These are phyloP conservation scores for Casuarius casuarius DNA, from an alignment of 2,113 vertebrate species.

Conservation along the genomic window DNA sequence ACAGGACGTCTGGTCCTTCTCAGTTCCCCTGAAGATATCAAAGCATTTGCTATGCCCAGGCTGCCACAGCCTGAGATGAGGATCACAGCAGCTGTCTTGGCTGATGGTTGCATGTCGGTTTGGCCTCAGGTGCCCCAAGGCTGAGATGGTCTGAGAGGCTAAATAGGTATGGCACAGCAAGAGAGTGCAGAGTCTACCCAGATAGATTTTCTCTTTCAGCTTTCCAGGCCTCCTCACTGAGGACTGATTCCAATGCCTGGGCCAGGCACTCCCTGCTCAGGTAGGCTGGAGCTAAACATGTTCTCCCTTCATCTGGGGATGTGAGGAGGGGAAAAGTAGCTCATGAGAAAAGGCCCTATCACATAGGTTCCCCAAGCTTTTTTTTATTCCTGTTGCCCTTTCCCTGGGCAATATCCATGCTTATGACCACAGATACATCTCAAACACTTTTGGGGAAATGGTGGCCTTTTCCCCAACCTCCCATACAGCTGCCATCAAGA, in stretches of 20 bases:
- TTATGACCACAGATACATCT: background rate
- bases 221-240: background rate
- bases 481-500: too few species aligned
- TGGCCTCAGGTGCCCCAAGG: background rate
- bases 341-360: background rate
- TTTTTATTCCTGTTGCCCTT: background rate
- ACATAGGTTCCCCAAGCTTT: accelerated
- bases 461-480: background rate
- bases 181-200: accelerated
- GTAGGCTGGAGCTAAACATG: background rate
- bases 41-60: accelerated
- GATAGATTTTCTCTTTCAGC: background rate
- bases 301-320: background rate
- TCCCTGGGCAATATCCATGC: background rate
- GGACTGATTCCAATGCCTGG: accelerated
- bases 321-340: background rate
- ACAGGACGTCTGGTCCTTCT: background rate
- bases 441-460: background rate
- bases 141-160: background rate
- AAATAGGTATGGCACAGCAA: background rate
- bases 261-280: background rate
- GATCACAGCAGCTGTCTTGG: background rate
- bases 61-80: background rate
- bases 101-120: background rate
- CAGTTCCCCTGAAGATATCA: background rate